phyloP scores from a whole-genome alignment of 2,888 invertebrate species.

The Phyllotreta striolata region DNA sequence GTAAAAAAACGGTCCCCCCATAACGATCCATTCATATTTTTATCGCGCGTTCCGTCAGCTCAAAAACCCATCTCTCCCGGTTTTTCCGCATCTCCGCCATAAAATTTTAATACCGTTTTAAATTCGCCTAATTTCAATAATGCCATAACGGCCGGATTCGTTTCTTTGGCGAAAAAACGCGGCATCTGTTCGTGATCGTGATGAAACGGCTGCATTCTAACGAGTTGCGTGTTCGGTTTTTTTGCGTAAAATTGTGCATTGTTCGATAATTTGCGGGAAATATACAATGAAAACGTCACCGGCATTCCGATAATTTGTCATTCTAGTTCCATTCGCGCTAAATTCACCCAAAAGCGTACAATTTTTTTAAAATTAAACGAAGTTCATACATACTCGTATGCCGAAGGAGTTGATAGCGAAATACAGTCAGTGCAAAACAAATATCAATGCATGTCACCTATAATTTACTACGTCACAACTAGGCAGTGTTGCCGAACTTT shows the following conservation, averaged over 20 bases:
- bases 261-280: conserved; percentile 31
- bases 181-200: conserved; percentile 38
- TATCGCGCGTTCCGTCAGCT: not conserved
- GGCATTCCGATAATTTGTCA: conserved; percentile 15
- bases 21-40: too few species aligned
- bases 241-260: conserved; percentile 33
- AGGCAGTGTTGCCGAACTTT: too few species aligned
- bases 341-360: too few species aligned
- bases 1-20: too few species aligned
- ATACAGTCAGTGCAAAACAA: too few species aligned
- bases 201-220: conserved; percentile 35
- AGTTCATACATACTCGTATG: too few species aligned
- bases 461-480: too few species aligned
- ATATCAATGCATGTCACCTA: too few species aligned
- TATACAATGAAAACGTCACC: conserved; percentile 31
- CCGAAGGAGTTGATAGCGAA: too few species aligned
- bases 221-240: conserved; percentile 24
- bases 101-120: conserved; percentile 15
- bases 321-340: too few species aligned
- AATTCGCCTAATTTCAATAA: conserved; percentile 16
- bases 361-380: too few species aligned
- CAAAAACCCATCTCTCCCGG: not conserved
- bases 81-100: conserved; percentile 1
- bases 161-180: conserved; percentile 24
- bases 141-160: conserved; percentile 12